phyloP scores from a whole-genome alignment of 2,113 vertebrate genomes.

The Crocuta crocuta region DNA sequence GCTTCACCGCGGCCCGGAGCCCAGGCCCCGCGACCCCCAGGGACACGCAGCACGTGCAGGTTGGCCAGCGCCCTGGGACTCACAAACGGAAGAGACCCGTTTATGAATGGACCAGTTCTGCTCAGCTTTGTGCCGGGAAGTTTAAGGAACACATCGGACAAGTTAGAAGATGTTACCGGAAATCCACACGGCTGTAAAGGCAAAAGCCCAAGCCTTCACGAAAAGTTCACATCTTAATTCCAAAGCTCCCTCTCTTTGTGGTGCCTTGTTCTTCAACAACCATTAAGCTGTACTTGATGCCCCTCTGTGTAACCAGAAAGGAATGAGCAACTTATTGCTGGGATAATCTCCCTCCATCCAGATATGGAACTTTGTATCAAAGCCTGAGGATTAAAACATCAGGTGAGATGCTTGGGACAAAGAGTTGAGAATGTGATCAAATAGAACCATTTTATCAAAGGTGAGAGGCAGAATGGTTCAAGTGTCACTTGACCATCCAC shows the following conservation, averaged over 20 bases:
- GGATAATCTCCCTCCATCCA: neutral
- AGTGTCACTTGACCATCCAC: neutral
- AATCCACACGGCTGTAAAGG: neutral
- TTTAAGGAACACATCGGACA: neutral
- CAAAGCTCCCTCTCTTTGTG: neutral
- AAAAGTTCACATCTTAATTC: neutral
- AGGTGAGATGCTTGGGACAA: neutral
- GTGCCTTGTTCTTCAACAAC: neutral
- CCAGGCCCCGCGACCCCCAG: neutral
- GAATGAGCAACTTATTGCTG: neutral
- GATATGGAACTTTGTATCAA: neutral
- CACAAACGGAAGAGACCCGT: too few species aligned
- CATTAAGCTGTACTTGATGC: fast-evolving
- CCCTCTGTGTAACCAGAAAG: neutral
- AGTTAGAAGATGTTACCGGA: neutral
- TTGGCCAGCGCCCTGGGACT: neutral
- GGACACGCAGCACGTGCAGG: fast-evolving
- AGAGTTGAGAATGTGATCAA: neutral
- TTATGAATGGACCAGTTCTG: neutral
- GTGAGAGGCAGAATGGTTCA: neutral
- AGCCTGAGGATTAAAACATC: neutral
- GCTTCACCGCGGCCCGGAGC: neutral
- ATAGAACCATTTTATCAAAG: neutral
- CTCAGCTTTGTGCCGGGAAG: neutral
- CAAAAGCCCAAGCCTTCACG: neutral